Conservation (phyloP, 2,888 invertebrate species). For the Lepetodrilus schrolli region DNA sequence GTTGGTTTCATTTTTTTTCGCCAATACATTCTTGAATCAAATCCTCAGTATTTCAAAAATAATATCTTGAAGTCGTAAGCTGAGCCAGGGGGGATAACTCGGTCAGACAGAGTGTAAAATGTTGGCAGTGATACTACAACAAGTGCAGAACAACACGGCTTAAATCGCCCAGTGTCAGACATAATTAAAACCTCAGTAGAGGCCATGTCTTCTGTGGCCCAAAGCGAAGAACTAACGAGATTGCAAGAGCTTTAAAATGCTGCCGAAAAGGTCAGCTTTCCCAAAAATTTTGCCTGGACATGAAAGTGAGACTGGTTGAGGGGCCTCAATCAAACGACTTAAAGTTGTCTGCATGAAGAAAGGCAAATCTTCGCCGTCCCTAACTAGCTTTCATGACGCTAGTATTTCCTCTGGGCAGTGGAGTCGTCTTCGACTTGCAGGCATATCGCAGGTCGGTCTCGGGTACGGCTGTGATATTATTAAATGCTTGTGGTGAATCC, state of each 20-base stretch:
- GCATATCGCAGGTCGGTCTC: background rate
- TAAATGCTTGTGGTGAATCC: too few relatives aligned
- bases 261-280: background rate
- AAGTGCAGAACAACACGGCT: too few relatives aligned
- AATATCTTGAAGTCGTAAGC: background rate
- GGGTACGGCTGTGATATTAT: too few relatives aligned
- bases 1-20: too few relatives aligned
- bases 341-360: background rate
- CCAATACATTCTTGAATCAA: too few relatives aligned
- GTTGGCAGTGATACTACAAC: too few relatives aligned
- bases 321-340: background rate
- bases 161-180: too few relatives aligned
- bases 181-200: background rate
- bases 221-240: slow-evolving; percentile 20
- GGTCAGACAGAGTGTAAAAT: too few relatives aligned
- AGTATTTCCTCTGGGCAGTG: background rate
- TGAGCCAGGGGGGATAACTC: background rate
- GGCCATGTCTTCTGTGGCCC: background rate
- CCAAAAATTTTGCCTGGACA: background rate
- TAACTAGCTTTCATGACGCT: slow-evolving; percentile 17
- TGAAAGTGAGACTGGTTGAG: background rate
- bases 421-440: background rate
- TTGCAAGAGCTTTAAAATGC: background rate
- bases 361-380: background rate
- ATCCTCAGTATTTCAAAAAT: too few relatives aligned